phyloP scores from a whole-genome alignment of 2,113 vertebrate genomes.

The Lepus timidus region DNA sequence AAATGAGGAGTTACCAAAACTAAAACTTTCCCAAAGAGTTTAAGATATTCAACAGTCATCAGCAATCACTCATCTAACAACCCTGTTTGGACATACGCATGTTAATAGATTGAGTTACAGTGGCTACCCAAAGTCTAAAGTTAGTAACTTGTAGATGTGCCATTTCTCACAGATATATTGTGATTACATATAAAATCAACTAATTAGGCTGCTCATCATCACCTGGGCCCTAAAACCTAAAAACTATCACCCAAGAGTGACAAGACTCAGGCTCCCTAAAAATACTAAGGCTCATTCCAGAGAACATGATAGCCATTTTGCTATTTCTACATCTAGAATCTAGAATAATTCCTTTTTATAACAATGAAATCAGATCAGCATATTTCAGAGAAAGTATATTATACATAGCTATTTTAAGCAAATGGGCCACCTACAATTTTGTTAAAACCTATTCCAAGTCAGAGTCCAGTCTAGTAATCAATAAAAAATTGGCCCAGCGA shows the following conservation, averaged over 20 bases:
- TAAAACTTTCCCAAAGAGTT: background rate
- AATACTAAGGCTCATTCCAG: background rate
- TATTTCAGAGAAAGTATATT: background rate
- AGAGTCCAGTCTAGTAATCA: background rate
- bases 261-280: background rate
- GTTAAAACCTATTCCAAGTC: background rate
- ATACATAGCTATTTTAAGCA: background rate
- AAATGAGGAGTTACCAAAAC: background rate
- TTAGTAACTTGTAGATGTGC: background rate
- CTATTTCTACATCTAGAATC: background rate
- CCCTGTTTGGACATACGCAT: background rate
- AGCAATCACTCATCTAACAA: background rate
- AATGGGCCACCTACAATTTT: background rate
- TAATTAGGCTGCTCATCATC: background rate
- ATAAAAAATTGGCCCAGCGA: background rate
- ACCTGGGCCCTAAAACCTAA: background rate
- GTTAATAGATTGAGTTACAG: background rate
- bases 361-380: background rate
- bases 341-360: slow-evolving; percentile 18
- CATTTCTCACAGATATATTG: background rate
- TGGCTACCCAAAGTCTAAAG: background rate
- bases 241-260: background rate
- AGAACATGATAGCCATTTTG: background rate
- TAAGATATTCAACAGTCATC: background rate
- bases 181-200: background rate